Evolutionary conservation across 2,797 vertebrate species (phyloP), one percentile per base, ranked within the genome.

Genomic region (Decapterus maruadsi): DNA sequence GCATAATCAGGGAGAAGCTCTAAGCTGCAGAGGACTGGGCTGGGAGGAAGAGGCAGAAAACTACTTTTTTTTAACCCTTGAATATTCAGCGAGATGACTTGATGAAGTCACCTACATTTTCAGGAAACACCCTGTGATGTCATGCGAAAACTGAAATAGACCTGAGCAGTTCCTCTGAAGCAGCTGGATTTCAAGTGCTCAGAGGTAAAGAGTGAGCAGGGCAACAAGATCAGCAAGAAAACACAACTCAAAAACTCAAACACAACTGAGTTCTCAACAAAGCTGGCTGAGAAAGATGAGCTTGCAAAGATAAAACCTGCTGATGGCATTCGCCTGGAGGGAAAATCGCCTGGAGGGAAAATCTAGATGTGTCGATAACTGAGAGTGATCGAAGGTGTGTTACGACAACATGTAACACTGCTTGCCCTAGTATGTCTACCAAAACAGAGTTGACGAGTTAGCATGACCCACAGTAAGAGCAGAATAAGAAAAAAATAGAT

Each of bases 1-100:
- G 89, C 88, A 94, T 94, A 94, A 93, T 93, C 84, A 85, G 69
- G 65, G 60, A 81, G 84, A 78, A 75, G 85, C 77, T 83, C 78
- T 87, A 86, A 91, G 87, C 85, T 86, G 75, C 62, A 66, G 61
- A 84, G 77, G 68, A 76, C 78, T 17, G 77, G 66, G 68, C 76
- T 72, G 78, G 74, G 66, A 63, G 72, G 22, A 79, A 81, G 85
- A 84, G 61, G 70, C 12, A 54, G 58, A 69, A 87, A 82, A 75
- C 38, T 46, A 29, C 19, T 75, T 64, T 77, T 77, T 62, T 81
- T 77, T 57, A 82, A 84, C 68, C 69, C 45, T 68, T 80, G 50
- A 26, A 51, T 48, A 68, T 73, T 76, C 51, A 57, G 29, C 20
- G 4, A 8, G 13, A 22, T 26, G 26, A 42, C 19, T 72, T 42